Conservation (phyloP, 2,888 invertebrate species). For the Ditula angustiorana region DNA sequence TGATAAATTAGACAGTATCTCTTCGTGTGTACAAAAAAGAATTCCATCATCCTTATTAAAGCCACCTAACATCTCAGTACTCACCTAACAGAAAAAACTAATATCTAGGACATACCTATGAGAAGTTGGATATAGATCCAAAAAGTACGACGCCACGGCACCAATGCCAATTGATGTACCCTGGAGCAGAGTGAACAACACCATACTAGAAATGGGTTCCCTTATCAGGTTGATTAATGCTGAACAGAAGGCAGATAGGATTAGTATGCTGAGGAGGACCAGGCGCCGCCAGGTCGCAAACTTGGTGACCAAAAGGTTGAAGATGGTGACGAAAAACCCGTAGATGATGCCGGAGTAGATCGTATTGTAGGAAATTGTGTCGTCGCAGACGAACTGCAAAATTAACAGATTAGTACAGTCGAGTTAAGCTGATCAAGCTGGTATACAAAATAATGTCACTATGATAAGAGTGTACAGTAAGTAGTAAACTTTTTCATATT, state of each 20-base stretch:
- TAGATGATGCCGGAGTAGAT: conserved; percentile 86
- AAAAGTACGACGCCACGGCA: conserved; percentile 59
- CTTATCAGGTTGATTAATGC: conserved; percentile 76
- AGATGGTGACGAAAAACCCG: conserved; percentile 82
- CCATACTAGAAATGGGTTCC: conserved; percentile 56
- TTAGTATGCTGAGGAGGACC: conserved; percentile 68
- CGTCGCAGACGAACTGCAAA: conserved; percentile 66
- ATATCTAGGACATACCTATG: conserved; percentile 64
- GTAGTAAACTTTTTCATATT: not conserved
- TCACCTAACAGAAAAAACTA: too few species aligned
- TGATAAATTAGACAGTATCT: too few species aligned
- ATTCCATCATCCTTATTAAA: too few species aligned
- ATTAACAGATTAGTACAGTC: not conserved
- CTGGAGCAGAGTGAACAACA: conserved; percentile 62
- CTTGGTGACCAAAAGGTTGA: conserved; percentile 74
- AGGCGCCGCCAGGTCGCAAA: conserved; percentile 80
- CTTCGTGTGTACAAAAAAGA: too few species aligned
- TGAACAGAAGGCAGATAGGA: conserved; percentile 80
- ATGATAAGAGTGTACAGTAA: not conserved
- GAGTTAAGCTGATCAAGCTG: too few species aligned
- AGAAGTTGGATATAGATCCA: conserved; percentile 68
- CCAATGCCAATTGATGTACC: conserved; percentile 56
- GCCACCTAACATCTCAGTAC: too few species aligned
- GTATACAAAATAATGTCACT: too few species aligned
- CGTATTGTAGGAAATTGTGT: conserved; percentile 80